Base-by-base conservation (phyloP, 2,113 vertebrate species). In the Raja brachyura region DNA sequence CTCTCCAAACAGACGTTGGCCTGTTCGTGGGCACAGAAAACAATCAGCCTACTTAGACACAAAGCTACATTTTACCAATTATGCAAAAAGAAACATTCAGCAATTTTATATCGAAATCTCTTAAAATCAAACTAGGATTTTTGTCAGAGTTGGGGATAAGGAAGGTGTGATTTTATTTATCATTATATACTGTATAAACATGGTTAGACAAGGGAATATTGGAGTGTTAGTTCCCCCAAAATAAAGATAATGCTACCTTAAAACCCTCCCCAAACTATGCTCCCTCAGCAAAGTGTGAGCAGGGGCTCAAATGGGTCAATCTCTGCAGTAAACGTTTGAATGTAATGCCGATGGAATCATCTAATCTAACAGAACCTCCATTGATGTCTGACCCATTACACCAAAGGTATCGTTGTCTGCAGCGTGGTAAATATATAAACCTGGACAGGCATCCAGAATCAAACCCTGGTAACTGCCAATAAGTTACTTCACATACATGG, bases 1-100 rank as follows among this genome's bases (percentile, higher is more conserved):
- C 96, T 99, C 98, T 94, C 98, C 98, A 95, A 99, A 99, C 94
- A 99, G 96, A 94, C 98, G 98, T 96, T 99, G 98, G 96, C 98
- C 98, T 99, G 95, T 93, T 76, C 56, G 74, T 66, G 85, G 59
- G 66, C 76, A 85, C 76, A 85, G 93, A 78, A 93, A 79, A 92
- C 68, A 92, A 73, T 92, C 90, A 92, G 90, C 90, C 90, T 48
- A 73, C 90, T 92, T 18, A 92, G 90, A 68, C 90, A 92, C 90
- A 92, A 92, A 92, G 90, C 90, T 92, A 92, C 90, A 92, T 92
- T 73, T 92, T 54, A 92, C 88, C 66, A 73, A 39, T 73, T 73
- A 92, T 28, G 48, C 68, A 92, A 63, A 48, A 48, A 48, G 28
- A 88, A 88, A 88, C 90, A 92, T 70, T 74, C 25, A 28, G 33